Evolutionary conservation across 1,140 invertebrate species (phyloP), one percentile per base, ranked within the genome.

Genomic region (Papilio polyxenes): DNA sequence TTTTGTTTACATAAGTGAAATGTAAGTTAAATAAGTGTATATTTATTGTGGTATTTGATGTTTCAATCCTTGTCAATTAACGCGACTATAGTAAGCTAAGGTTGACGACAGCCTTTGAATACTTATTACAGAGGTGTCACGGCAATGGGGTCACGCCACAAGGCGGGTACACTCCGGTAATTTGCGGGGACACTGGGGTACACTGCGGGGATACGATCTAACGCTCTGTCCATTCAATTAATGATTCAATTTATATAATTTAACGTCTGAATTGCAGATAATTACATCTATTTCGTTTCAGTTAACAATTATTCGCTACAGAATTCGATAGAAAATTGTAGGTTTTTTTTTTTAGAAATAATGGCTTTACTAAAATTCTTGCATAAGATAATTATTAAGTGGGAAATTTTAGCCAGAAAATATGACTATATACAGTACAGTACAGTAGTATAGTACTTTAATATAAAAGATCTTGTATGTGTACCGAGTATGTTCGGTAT

Each of bases 231-330:
- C 65, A 72, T 72, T 72, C 65, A 72, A 72, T 72, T 72, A 72
- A 37, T 72, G 65, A 72, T 72, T 72, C 65, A 72, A 72, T 72
- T 65, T 65, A 65, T 65, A 65, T 65, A 65, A 65, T 65, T 72
- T 72, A 72, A 72, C 65, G 65, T 72, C 31, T 72, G 65, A 72
- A 4, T 72, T 72, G 65, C 65, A 37, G 31, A 72, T 72, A 72
- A 72, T 72, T 65, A 65, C 62, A 37, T 40, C 13, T 72, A 72
- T 72, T 72, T 37, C 65, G 13, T 37, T 40, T 40, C 31, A 40
- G 23, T 72, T 72, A 37, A 7, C 65, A 15, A 72, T 72, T 69
- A 69, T 69, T 72, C 10, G 8, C 31, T 65, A 40, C 8, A 72
- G 23, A 72, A 37, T 15, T 72, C 13, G 23, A 72, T 37, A 15